Evolutionary conservation across 2,797 vertebrate species (phyloP).

Genomic region (Menidia menidia): DNA sequence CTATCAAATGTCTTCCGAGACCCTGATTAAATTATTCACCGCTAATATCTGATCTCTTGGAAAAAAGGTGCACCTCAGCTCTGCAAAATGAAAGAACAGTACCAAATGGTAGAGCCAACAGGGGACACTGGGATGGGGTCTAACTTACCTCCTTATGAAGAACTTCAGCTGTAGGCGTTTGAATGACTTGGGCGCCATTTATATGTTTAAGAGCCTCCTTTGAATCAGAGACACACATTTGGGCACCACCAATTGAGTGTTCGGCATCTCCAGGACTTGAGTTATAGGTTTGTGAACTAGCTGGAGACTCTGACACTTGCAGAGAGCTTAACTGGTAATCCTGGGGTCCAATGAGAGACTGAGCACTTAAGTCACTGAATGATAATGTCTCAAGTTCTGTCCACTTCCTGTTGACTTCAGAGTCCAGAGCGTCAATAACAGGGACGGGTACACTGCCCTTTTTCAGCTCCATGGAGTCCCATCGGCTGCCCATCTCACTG

Average conservation of each 20-base stretch:
- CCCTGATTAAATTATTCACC: too few relatives aligned
- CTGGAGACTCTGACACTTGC: constrained; percentile 22
- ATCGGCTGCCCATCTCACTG: constrained; percentile 76
- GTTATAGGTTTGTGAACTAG: constrained; percentile 32
- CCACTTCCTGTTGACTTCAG: constrained; percentile 94
- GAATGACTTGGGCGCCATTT: constrained; percentile 59
- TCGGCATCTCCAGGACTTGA: constrained; percentile 35
- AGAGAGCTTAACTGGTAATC: constrained; percentile 57
- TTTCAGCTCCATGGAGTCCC: constrained; percentile 84
- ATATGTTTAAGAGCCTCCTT: constrained; percentile 20
- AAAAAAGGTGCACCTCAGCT: too few relatives aligned
- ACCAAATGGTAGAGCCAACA: background rate
- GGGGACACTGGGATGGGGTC: background rate
- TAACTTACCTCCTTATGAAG: constrained; percentile 89
- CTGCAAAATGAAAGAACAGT: too few relatives aligned
- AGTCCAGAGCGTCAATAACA: constrained; percentile 75
- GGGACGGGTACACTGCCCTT: constrained; percentile 73
- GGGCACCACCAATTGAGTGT: constrained; percentile 19
- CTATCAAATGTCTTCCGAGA: too few relatives aligned
- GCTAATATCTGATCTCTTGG: too few relatives aligned
- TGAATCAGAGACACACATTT: constrained; percentile 17
- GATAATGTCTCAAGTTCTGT: constrained; percentile 89
- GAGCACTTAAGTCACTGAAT: constrained; percentile 81
- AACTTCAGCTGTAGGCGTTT: constrained; percentile 70
- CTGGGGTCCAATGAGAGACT: constrained; percentile 82